phyloP scores from a whole-genome alignment of 2,888 invertebrate species.

The Disparrhopalites patrizii region DNA sequence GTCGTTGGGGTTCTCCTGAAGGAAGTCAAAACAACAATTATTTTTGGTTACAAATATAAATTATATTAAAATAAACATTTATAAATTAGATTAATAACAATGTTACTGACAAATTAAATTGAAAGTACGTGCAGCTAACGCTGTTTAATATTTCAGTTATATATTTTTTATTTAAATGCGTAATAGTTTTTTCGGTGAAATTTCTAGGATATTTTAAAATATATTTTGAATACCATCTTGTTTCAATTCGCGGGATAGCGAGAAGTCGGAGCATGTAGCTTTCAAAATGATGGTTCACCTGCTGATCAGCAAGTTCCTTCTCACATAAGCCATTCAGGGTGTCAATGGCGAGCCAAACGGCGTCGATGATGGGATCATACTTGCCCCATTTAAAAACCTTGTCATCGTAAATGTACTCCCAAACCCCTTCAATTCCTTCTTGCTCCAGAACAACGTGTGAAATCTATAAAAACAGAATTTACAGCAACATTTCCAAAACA shows the following conservation, averaged over 20 bases:
- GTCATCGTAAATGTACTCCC: constrained; percentile 18
- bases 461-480: constrained; percentile 6
- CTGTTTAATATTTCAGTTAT: too few species aligned
- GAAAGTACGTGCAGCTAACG: too few species aligned
- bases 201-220: too few species aligned
- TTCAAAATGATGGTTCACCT: constrained; percentile 3
- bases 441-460: constrained; percentile 6
- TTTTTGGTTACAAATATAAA: neutral
- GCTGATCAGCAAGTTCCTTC: neutral
- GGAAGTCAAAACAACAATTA: neutral
- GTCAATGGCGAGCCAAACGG: constrained; percentile 11
- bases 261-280: constrained; percentile 1
- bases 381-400: constrained; percentile 18
- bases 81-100: too few species aligned
- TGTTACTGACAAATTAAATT: too few species aligned
- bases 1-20: constrained; percentile 16
- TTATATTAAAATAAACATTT: neutral
- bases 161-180: too few species aligned
- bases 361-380: constrained; percentile 17
- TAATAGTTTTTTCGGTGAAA: too few species aligned
- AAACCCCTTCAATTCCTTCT: neutral
- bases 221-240: constrained; percentile 5
- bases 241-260: neutral
- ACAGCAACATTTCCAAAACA: neutral
- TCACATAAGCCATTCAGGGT: constrained; percentile 17